Base-by-base conservation (phyloP, 2,113 vertebrate species). In the Lampris megalopsis region DNA sequence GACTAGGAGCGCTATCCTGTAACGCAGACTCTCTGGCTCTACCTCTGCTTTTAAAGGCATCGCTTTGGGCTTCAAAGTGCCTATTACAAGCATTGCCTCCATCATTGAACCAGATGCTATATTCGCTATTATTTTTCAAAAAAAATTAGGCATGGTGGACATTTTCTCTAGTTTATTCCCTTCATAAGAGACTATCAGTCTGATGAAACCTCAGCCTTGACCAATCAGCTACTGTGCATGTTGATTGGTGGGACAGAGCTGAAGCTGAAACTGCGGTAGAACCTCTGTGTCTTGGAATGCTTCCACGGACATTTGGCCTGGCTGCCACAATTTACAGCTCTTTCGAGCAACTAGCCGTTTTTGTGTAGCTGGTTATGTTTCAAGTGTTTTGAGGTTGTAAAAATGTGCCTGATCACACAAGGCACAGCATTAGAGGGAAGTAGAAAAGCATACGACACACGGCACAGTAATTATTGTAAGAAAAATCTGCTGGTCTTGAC, bases 301-400 rank as follows among this genome's bases (percentile, higher is more conserved):
- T 53, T 80, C 72, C 75, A 74, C 36, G 11, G 9, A 9, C 10
- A 37, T 53, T 53, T 45, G 57, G 57, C 57, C 37, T 38, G 70
- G 68, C 9, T 35, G 4, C 53, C 53, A 45, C 52, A 69, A 58
- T 59, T 36, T 54, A 63, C 48, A 63, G 59, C 43, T 47, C 50
- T 48, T 40, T 57, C 52, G 70, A 79, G 63, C 68, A 71, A 78
- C 35, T 50, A 7, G 72, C 71, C 79, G 73, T 84, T 83, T 86
- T n/a, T 72, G 59, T 78, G 81, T 83, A 77, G 77, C 69, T 83
- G 78, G 63, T 73, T 59, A n/a, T 83, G 80, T 83, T 75, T 73
- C 77, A 86, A 62, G 47, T 6, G 38, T 42, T 74, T 60, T 65
- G 66, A 59, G 80, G 75, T 75, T 53, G 52, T 61, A 66, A 64